Conservation (phyloP, 2,888 invertebrate genomes). For the Cenopis cana region DNA sequence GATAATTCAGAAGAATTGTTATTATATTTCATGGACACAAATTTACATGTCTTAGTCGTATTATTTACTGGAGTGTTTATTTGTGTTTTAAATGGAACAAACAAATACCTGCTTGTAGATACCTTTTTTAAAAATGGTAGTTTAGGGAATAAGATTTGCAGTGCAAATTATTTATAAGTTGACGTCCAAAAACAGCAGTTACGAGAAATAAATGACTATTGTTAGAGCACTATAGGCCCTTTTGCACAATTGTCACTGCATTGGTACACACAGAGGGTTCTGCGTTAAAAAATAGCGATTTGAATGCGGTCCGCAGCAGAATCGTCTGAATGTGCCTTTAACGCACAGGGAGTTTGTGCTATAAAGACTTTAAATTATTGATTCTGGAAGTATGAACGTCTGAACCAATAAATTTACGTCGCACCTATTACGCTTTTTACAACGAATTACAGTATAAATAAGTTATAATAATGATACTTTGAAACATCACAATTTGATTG, state of each 20-base stretch:
- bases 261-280: not conserved
- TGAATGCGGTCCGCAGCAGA: not conserved
- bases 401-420: not conserved
- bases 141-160: conserved; percentile 10
- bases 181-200: not conserved
- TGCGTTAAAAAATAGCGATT: not conserved
- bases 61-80: conserved; percentile 13
- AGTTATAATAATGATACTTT: not conserved
- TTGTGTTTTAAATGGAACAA: not conserved
- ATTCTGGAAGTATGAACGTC: not conserved
- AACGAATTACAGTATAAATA: not conserved
- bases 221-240: no score
- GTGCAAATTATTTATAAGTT: conserved; percentile 23
- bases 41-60: not conserved
- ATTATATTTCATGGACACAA: not conserved
- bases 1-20: not conserved
- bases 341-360: not conserved
- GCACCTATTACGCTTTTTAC: conserved; percentile 8
- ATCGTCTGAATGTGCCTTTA: not conserved
- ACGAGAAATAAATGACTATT: not conserved
- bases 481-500: not conserved
- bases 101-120: not conserved
- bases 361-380: not conserved
- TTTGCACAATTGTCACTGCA: not conserved
- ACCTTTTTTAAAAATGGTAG: not conserved